Conservation (phyloP, 2,113 vertebrate genomes). For the Tangachromis dhanisi region DNA sequence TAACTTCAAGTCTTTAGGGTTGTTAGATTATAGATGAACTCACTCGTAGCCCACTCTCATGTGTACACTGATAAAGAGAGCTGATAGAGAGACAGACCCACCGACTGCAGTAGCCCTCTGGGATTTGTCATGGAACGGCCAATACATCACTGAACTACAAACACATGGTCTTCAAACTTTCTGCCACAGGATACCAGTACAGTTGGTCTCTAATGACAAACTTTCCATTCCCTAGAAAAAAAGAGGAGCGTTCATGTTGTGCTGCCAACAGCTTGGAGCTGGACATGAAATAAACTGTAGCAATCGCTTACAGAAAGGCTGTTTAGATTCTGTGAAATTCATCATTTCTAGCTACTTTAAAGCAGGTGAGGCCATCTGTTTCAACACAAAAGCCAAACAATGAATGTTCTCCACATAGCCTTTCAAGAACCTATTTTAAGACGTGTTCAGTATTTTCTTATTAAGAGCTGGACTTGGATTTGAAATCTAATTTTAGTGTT, state of each 20-base stretch:
- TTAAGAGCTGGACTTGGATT: not conserved
- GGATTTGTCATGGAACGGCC: not conserved
- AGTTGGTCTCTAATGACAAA: not conserved
- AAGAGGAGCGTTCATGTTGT: not conserved
- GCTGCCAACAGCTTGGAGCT: constrained; percentile 25
- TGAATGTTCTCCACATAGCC: not conserved
- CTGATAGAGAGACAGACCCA: not conserved
- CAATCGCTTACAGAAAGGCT: not conserved
- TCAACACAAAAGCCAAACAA: not conserved
- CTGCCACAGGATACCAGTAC: not conserved
- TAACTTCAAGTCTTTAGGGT: not conserved
- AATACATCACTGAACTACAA: not conserved
- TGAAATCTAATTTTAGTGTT: not conserved
- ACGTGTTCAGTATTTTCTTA: not conserved
- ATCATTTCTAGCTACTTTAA: constrained; percentile 7
- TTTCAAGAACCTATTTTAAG: not conserved
- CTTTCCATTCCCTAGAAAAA: not conserved
- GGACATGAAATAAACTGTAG: not conserved
- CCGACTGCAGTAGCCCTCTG: not conserved
- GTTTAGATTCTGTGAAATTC: not conserved
- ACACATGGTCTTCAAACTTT: not conserved
- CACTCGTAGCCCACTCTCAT: not conserved
- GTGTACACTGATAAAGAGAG: not conserved
- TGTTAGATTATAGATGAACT: not conserved
- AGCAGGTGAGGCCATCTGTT: constrained; percentile 27